Base-by-base conservation (phyloP, 2,888 invertebrate genomes). In the Lasioglossum villosulum region DNA sequence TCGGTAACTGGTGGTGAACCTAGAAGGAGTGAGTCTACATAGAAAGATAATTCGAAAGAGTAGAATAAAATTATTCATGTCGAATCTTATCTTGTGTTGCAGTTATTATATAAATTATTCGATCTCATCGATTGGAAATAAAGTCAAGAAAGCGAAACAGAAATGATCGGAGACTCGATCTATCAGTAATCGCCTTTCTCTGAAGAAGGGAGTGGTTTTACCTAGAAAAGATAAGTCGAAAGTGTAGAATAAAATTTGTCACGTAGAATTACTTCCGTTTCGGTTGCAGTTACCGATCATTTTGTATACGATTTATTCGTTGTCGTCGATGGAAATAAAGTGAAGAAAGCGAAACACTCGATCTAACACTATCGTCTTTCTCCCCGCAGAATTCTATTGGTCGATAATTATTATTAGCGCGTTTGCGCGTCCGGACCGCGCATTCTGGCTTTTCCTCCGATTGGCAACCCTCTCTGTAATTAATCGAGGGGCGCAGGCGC, bases 381-480 rank as follows among this genome's bases (percentile, higher is more conserved):
- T 52, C 75, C 19, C 52, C n/a, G 19, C 77, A 88, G 88, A 71
- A 88, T 86, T 78, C 83, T 76, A 90, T 90, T 90, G 90, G 93
- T 93, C 93, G 93, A 94, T 94, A 94, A 94, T 94, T 94, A 92
- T 92, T 89, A 92, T 92, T 93, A 91, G 89, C 89, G 92, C 92
- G 93, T 90, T 93, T 93, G 93, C 93, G 93, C 93, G 86, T 42
- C 82, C 83, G 59, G 80, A 72, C 78, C 80, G 82, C 80, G 86
- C 80, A 75, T 83, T 83, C 75, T 66, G 83, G 79, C 73, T 88
- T 92, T 90, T 90, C 89, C 89, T 88, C 86, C 92, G 91, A 93
- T 93, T 92, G 92, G 93, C 92, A 93, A 94, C 92, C 93, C 93
- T 93, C 91, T 92, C 93, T 89, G 91, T 94, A 94, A 94, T 94